Conservation (phyloP, 2,888 invertebrate genomes). For the Cataglyphis livida region DNA sequence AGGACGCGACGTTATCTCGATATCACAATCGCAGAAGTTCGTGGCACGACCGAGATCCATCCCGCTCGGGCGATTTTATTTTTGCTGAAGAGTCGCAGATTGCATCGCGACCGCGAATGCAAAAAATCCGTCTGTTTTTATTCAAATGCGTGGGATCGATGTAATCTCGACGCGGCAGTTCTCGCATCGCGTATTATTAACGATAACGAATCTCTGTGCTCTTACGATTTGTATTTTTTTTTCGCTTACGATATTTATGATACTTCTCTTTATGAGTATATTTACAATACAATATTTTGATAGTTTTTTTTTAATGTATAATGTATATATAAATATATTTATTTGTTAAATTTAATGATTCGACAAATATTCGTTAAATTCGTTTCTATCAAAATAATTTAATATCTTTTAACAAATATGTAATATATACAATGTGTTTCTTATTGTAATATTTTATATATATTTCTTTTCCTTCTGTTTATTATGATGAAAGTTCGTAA, state of each 20-base stretch:
- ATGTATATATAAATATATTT: background rate
- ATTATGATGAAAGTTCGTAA: background rate
- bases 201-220: slow-evolving; percentile 30
- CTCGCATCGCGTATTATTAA: slow-evolving; percentile 37
- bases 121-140: slow-evolving; percentile 37
- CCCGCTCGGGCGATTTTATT: slow-evolving; percentile 33
- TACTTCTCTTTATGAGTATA: background rate
- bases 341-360: background rate
- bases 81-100: slow-evolving; percentile 16
- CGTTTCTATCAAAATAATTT: background rate
- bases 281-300: background rate
- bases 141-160: slow-evolving; percentile 49
- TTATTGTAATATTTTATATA: background rate
- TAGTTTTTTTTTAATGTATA: background rate
- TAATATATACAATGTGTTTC: background rate
- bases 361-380: background rate
- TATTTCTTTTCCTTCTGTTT: background rate
- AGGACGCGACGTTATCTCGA: slow-evolving; percentile 43
- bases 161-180: slow-evolving; percentile 36
- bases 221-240: slow-evolving; percentile 28
- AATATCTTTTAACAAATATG: background rate
- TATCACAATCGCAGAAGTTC: slow-evolving; percentile 46
- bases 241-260: slow-evolving; percentile 21
- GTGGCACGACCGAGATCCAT: slow-evolving; percentile 39
- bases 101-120: background rate